Evolutionary conservation across 2,888 invertebrate species (phyloP).

Genomic region (Panopea generosa): DNA sequence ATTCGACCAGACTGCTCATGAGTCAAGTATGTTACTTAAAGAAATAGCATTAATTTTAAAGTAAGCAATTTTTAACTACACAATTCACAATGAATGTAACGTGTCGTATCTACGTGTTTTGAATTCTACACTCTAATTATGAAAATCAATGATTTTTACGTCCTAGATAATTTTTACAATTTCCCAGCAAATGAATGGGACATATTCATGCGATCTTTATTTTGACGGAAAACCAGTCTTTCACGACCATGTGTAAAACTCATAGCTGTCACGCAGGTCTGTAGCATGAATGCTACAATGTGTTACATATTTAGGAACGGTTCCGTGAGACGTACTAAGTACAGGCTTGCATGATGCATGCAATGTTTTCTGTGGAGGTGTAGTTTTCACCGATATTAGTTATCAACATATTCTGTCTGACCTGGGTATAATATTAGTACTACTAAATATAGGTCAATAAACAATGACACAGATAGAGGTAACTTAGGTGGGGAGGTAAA

Average conservation of each 20-base stretch:
- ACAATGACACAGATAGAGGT: too few relatives aligned
- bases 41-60: too few relatives aligned
- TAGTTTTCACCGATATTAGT: constrained; percentile 20
- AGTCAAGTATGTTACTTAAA: too few relatives aligned
- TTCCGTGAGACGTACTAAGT: constrained; percentile 14
- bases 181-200: constrained; percentile 33
- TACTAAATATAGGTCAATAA: too few relatives aligned
- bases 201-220: constrained; percentile 48
- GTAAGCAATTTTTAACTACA: too few relatives aligned
- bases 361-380: constrained; percentile 27
- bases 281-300: constrained; percentile 11
- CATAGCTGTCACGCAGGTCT: constrained; percentile 34
- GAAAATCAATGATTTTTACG: constrained; percentile 25
- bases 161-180: constrained; percentile 31
- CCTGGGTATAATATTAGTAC: too few relatives aligned
- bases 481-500: too few relatives aligned
- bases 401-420: constrained; percentile 14
- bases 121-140: too few relatives aligned
- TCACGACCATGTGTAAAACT: constrained; percentile 17
- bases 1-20: too few relatives aligned
- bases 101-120: too few relatives aligned
- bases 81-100: too few relatives aligned
- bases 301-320: constrained; percentile 1
- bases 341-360: constrained; percentile 55
- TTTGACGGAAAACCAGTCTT: constrained; percentile 30